These are phyloP conservation scores for Poeciliopsis prolifica DNA, from an alignment of 2,113 vertebrate genomes.

Conservation along the genomic window DNA sequence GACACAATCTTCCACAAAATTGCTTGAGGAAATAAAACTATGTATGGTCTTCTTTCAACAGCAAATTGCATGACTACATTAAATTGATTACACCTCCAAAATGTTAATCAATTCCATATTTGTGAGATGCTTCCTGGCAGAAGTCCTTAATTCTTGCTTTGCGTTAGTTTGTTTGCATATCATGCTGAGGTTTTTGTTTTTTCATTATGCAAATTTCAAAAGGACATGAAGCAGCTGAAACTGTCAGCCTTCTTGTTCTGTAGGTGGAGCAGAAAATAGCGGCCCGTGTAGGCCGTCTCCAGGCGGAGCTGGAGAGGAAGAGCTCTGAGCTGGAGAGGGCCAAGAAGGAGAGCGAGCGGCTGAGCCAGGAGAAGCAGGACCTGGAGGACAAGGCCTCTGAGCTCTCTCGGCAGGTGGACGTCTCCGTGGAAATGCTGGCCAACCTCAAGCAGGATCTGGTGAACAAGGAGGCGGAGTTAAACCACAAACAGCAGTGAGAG, in stretches of 20 bases:
- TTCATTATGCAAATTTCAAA: background rate
- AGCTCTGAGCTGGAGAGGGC: constrained; percentile 95
- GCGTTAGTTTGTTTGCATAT: background rate
- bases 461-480: constrained; percentile 96
- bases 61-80: too few relatives aligned
- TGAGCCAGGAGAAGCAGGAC: constrained; percentile 95
- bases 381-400: constrained; percentile 93
- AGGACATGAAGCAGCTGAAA: constrained; percentile 12
- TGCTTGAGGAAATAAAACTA: background rate
- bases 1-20: background rate
- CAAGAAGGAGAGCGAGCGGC: constrained; percentile 89
- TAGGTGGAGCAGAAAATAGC: constrained; percentile 97
- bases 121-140: background rate
- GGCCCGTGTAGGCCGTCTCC: constrained; percentile 91
- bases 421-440: constrained; percentile 97
- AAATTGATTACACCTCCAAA: background rate
- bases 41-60: background rate
- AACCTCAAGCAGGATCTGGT: constrained; percentile 97
- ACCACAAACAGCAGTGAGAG: constrained; percentile 95
- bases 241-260: constrained; percentile 1
- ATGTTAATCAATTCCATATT: background rate
- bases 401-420: constrained; percentile 95
- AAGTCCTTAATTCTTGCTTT: background rate
- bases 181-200: too few relatives aligned
- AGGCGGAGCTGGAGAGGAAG: constrained; percentile 95